Base-by-base conservation (phyloP, 2,113 vertebrate species). In the Alectura lathami region DNA sequence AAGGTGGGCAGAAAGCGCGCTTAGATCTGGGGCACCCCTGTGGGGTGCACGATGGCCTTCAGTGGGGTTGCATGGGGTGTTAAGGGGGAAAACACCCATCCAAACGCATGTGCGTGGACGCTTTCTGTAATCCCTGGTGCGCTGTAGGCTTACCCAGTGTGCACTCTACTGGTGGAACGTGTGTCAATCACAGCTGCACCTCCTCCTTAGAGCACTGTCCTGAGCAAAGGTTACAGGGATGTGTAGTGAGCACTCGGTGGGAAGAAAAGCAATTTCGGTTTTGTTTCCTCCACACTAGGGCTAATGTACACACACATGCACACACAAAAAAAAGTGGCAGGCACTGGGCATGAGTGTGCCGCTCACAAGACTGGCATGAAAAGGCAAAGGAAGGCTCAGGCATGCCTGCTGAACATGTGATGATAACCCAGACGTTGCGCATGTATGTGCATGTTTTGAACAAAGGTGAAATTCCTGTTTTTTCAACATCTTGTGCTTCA, bases 1-100 rank as follows among this genome's bases (percentile, higher is more conserved):
- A n/a, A 62, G 72, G 59, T 34, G 14, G 22, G 54, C 62, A 18
- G 14, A 4, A 40, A 0, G 5, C 0, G 0, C 64, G 62, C 56
- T 50, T 50, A 1, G 11, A 38, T 34, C 2, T 3, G 47, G 24
- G 81, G 66, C 13, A 17, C 38, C n/a, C 91, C 50, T 73, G 74
- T 59, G n/a, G 83, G 66, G n/a, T 59, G 51, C 26, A 10, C 0
- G 3, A 17, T 27, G 48, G n/a, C 32, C 8, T 0, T 7, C 20
- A 17, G 54, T n/a, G 27, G 59, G 47, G 32, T 13, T 45, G 42
- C 10, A 27, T 45, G 1, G 1, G 13, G 29, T 83, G 81, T 14
- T 13, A 4, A 9, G 17, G 22, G 82, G 74, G 47, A 83, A 69
- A 67, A 70, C 80, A 69, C 3, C 50, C 68, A 63, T 32, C 18